Conservation (phyloP, 2,113 vertebrate species). For the Arothron firmamentum region DNA sequence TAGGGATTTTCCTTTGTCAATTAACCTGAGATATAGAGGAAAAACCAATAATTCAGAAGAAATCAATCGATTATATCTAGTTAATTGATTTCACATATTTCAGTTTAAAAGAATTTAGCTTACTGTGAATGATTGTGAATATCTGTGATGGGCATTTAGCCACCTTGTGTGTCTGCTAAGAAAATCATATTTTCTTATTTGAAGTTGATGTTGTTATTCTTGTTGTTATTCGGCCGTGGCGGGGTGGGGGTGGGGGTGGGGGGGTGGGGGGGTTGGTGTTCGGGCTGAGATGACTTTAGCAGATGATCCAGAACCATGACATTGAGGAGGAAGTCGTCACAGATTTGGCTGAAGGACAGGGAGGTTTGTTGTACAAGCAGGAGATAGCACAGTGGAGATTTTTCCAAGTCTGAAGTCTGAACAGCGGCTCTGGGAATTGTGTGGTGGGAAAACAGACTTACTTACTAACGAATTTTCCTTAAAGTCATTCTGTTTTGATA, state of each 20-base stretch:
- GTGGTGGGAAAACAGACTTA: neutral
- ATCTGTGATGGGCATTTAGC: constrained; percentile 23
- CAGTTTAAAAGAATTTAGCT: neutral
- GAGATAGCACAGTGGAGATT: constrained; percentile 23
- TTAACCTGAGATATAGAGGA: too few species aligned
- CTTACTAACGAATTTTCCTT: too few species aligned
- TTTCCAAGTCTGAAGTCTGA: constrained; percentile 50
- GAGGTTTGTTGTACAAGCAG: constrained; percentile 37
- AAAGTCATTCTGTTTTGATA: too few species aligned
- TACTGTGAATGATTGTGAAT: neutral
- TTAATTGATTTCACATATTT: too few species aligned
- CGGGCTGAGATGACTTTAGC: constrained; percentile 55
- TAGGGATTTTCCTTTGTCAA: too few species aligned
- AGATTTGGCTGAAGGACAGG: constrained; percentile 39
- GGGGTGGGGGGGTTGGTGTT: neutral
- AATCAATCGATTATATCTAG: too few species aligned
- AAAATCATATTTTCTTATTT: constrained; percentile 31
- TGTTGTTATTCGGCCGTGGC: constrained; percentile 27
- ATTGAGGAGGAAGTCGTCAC: constrained; percentile 43
- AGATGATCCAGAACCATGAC: constrained; percentile 52
- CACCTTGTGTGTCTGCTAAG: neutral
- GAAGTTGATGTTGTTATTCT: constrained; percentile 39
- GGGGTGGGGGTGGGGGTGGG: too few species aligned
- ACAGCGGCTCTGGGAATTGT: constrained; percentile 48
- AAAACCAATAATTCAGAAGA: too few species aligned